Conservation (phyloP, 2,888 invertebrate species). For the Atherix ibis region DNA sequence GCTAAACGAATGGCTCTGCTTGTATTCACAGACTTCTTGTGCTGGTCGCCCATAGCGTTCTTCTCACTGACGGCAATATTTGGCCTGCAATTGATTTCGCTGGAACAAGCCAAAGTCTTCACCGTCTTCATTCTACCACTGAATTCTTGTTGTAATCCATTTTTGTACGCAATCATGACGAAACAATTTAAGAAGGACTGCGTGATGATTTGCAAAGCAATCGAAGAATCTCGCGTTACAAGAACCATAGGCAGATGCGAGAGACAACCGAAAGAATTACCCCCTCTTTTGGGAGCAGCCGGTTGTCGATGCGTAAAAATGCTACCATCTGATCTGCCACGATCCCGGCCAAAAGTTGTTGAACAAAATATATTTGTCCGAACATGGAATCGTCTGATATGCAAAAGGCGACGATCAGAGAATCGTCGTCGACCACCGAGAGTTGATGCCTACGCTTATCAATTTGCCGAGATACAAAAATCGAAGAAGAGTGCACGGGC, state of each 20-base stretch:
- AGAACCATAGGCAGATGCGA: conserved; percentile 76
- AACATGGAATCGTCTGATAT: conserved; percentile 33
- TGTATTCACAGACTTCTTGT: conserved; percentile 92
- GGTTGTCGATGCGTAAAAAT: conserved; percentile 37
- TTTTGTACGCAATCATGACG: conserved; percentile 92
- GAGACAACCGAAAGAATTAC: conserved; percentile 58
- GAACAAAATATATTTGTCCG: conserved; percentile 21
- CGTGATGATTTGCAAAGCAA: conserved; percentile 86
- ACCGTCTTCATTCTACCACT: conserved; percentile 91
- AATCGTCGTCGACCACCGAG: conserved; percentile 34
- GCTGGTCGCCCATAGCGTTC: conserved; percentile 97
- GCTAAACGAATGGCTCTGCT: conserved; percentile 93
- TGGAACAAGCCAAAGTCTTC: conserved; percentile 91
- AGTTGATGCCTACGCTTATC: conserved; percentile 54
- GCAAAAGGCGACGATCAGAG: conserved; percentile 19
- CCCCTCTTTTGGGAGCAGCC: conserved; percentile 33
- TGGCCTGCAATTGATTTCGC: conserved; percentile 74
- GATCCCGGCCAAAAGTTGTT: conserved; percentile 25
- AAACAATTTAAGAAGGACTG: conserved; percentile 97
- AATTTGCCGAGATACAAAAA: conserved; percentile 58
- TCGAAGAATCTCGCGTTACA: conserved; percentile 85
- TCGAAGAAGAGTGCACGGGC: conserved; percentile 56
- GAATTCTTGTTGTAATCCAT: conserved; percentile 96
- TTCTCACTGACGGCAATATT: conserved; percentile 88
- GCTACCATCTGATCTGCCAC: conserved; percentile 30